A percentile compares a stretch with the other conserved stretches of the same genome.
These are phyloP conservation scores for Cyrtonyx montezumae DNA, from an alignment of 2,113 vertebrate genomes.

Conservation along the genomic window DNA sequence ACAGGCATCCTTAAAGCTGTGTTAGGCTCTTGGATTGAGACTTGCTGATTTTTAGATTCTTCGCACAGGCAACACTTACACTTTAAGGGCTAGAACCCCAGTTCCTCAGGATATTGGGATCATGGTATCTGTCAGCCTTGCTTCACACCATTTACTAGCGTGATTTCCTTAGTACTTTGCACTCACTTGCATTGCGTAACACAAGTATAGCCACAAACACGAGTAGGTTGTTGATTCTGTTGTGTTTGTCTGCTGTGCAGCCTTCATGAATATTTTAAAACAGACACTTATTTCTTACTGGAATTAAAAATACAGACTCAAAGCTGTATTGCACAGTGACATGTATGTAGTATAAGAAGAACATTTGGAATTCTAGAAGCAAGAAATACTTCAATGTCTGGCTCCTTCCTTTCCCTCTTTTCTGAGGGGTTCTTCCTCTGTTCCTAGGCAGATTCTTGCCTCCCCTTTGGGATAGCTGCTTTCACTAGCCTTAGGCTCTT, in stretches of 20 bases:
- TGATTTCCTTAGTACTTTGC: not conserved
- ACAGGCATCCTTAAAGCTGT: not conserved
- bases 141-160: not conserved
- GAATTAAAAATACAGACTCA: not conserved
- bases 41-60: accelerated
- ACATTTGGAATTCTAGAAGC: not conserved
- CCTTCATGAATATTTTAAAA: not conserved
- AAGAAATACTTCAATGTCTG: not conserved
- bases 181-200: not conserved
- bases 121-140: accelerated
- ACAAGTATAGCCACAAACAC: not conserved
- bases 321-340: not conserved
- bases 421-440: not conserved
- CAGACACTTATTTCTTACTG: not conserved
- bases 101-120: not conserved
- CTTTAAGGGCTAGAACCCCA: not conserved
- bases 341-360: not conserved
- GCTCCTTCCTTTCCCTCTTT: not conserved
- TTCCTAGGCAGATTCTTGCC: not conserved
- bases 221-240: not conserved
- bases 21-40: not conserved
- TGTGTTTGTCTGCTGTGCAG: not conserved
- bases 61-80: not conserved
- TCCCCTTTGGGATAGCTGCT: not conserved
- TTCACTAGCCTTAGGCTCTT: accelerated